Percentiles rank a stretch among this genome's conserved stretches.
Conservation (phyloP, 2,797 vertebrate species). For the Babyrousa celebensis region DNA sequence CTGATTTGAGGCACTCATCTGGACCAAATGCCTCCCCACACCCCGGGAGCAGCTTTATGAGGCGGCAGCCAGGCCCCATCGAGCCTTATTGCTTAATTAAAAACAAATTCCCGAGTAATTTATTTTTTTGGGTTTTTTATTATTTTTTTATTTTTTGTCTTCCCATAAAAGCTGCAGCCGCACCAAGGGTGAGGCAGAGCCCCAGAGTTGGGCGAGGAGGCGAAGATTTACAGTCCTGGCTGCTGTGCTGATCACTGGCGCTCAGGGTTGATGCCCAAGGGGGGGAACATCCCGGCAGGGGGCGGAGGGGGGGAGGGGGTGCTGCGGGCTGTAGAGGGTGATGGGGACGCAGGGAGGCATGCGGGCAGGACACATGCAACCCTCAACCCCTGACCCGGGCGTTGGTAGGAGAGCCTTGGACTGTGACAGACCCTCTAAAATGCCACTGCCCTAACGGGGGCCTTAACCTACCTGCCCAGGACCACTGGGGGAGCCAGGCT, state of each 20-base stretch:
- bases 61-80: constrained; percentile 87
- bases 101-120: constrained; percentile 91
- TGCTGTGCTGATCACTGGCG: constrained; percentile 73
- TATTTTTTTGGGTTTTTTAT: constrained; percentile 76
- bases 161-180: constrained; percentile 85
- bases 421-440: constrained; percentile 11
- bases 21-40: constrained; percentile 88
- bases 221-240: constrained; percentile 81
- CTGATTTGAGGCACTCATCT: constrained; percentile 89
- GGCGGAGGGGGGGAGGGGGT: constrained; percentile 4
- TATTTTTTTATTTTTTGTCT: constrained; percentile 67
- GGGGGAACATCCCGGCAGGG: constrained; percentile 84
- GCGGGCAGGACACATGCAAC: constrained; percentile 77
- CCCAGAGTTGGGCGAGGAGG: constrained; percentile 83
- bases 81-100: constrained; percentile 92
- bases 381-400: constrained; percentile 58
- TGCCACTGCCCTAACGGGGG: not conserved
- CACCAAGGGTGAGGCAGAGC: constrained; percentile 83
- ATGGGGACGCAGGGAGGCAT: constrained; percentile 71
- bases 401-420: constrained; percentile 3
- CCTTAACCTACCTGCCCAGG: not conserved
- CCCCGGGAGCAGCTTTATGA: constrained; percentile 89
- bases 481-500: too few relatives aligned
- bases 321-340: constrained; percentile 84
- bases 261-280: constrained; percentile 83